Base-by-base conservation (phyloP, 2,113 vertebrate species). In the Suricata suricatta region DNA sequence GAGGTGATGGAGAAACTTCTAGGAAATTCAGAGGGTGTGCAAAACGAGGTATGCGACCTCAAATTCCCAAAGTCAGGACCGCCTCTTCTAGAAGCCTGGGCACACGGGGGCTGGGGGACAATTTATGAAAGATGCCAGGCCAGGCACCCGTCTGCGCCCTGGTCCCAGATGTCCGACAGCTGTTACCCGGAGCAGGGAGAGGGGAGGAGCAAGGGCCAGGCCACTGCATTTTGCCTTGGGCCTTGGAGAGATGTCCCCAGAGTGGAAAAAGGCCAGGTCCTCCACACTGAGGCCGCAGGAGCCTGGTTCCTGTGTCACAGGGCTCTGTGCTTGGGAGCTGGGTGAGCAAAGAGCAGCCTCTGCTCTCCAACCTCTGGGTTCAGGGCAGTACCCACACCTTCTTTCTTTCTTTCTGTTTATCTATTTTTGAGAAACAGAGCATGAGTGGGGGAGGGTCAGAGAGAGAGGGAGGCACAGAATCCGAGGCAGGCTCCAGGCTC, bases 91-190 rank as follows among this genome's bases (percentile, higher is more conserved):
- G 41, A 76, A 41, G 71, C 33, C 71, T 19, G 77, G 50, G 77
- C 14, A 63, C 23, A n/a, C 35, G 23, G 38, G 52, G 47, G 27
- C 47, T 33, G 16, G 44, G 82, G 52, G 33, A 16, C 44, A 47
- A 66, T n/a, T 72, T 64, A 84, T 0, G 1, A 47, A 92, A 69
- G 85, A 84, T 8, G 13, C 63, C 2, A 16, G 77, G 47, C 90
- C 60, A 86, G 52, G 50, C 38, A 47, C 4, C 16, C 44, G 2
- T 54, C 81, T 52, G 47, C 35, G 69, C 44, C 52, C 60, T 63
- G 12, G 81, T n/a, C 38, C 97, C 95, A 96, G 97, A 96, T 97
- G 92, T 72, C 90, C 27, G 14, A 54, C 93, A 93, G 90, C 96
- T 96, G 93, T 47, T 68, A 33, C 47, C 50, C 64, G 23, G 50